Evolutionary conservation across 2,888 invertebrate genomes (phyloP).

Genomic region (Eupeodes luniger): DNA sequence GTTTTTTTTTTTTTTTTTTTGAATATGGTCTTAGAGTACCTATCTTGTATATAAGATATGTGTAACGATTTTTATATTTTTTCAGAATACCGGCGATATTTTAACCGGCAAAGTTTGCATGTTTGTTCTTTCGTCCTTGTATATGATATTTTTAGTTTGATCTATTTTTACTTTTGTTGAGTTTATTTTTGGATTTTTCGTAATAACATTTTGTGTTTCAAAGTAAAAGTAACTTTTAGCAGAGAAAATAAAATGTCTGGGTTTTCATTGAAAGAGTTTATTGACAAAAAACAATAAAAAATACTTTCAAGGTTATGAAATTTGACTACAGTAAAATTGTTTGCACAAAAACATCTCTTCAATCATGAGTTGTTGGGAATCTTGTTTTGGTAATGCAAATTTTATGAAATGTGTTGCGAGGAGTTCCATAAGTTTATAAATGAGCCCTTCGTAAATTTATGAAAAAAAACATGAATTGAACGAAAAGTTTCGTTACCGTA

Average conservation of each 20-base stretch:
- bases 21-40: not conserved
- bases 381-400: no score
- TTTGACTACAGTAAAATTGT: not conserved
- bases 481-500: no score
- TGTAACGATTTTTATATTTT: not conserved
- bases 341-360: no score
- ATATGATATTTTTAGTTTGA: not conserved
- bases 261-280: not conserved
- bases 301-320: not conserved
- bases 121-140: not conserved
- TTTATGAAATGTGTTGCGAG: no score
- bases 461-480: no score
- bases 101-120: slow-evolving; percentile 3
- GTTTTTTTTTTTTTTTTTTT: not conserved
- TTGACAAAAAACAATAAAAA: not conserved
- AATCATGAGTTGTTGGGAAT: no score
- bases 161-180: not conserved
- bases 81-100: not conserved
- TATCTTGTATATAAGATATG: not conserved
- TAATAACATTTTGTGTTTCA: not conserved
- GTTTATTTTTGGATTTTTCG: not conserved
- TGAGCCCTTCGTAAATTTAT: no score
- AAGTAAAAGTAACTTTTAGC: not conserved
- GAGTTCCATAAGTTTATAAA: no score
- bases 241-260: not conserved